These are phyloP conservation scores for Stomorhina lunata DNA, from an alignment of 2,888 invertebrate genomes.

Conservation along the genomic window DNA sequence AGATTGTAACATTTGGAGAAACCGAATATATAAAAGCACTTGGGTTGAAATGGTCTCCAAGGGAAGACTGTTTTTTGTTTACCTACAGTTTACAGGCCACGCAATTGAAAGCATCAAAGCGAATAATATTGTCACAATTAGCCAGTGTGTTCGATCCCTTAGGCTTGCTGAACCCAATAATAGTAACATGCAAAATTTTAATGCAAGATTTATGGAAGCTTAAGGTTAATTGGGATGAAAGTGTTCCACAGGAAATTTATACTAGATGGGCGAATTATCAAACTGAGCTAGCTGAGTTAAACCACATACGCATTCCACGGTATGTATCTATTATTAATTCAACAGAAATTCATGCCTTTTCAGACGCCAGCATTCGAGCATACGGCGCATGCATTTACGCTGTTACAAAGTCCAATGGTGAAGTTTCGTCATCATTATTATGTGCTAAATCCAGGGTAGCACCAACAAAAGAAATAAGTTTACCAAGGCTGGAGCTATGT, in stretches of 20 bases:
- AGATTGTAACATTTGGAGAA: background rate
- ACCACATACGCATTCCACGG: slow-evolving; percentile 16
- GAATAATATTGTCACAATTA: slow-evolving; percentile 5
- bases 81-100: background rate
- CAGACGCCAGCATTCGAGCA: slow-evolving; percentile 47
- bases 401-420: background rate
- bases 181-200: slow-evolving; percentile 25
- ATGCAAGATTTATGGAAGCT: slow-evolving; percentile 26
- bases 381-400: slow-evolving; percentile 49
- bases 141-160: slow-evolving; percentile 23
- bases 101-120: background rate
- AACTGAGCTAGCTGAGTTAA: background rate
- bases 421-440: background rate
- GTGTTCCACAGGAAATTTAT: slow-evolving; percentile 27
- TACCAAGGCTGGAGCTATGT: slow-evolving; percentile 39
- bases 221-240: slow-evolving; percentile 56
- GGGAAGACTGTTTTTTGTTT: slow-evolving; percentile 28
- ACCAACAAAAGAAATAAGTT: slow-evolving; percentile 18
- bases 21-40: slow-evolving; percentile 37
- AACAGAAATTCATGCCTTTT: slow-evolving; percentile 49
- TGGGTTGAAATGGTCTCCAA: slow-evolving; percentile 17
- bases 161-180: slow-evolving; percentile 28
- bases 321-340: slow-evolving; percentile 14
- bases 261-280: slow-evolving; percentile 10
- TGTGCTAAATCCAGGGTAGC: slow-evolving; percentile 51